These are phyloP conservation scores for Melinopterus prodromus DNA, from an alignment of 2,888 invertebrate species.

Conservation along the genomic window DNA sequence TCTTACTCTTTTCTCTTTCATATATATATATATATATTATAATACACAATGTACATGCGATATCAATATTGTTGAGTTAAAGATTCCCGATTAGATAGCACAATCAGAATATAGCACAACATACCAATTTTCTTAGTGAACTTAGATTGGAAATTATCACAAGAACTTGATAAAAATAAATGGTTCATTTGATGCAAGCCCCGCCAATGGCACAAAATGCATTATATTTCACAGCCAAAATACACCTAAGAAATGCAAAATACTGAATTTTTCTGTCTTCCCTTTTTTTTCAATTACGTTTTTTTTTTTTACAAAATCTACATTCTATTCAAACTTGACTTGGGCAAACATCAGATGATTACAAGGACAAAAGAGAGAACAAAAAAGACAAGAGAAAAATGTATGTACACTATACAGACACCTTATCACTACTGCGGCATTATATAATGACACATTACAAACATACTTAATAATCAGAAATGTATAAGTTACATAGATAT, in stretches of 20 bases:
- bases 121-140: slow-evolving; percentile 30
- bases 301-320: neutral
- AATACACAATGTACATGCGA: slow-evolving; percentile 38
- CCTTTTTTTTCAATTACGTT: slow-evolving; percentile 13
- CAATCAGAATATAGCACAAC: slow-evolving; percentile 32
- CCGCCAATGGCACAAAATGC: slow-evolving; percentile 58
- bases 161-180: slow-evolving; percentile 38
- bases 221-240: slow-evolving; percentile 60
- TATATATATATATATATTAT: slow-evolving; percentile 36
- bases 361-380: neutral
- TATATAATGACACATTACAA: slow-evolving; percentile 23
- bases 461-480: slow-evolving; percentile 12
- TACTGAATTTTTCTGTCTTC: slow-evolving; percentile 52
- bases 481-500: slow-evolving; percentile 24
- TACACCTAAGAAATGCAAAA: slow-evolving; percentile 51
- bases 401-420: slow-evolving; percentile 28
- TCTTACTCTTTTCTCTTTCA: slow-evolving; percentile 31
- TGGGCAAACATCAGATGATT: slow-evolving; percentile 17
- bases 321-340: slow-evolving; percentile 9
- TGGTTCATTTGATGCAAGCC: slow-evolving; percentile 29
- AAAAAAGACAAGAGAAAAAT: slow-evolving; percentile 18
- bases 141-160: slow-evolving; percentile 45
- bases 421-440: neutral
- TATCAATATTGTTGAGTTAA: slow-evolving; percentile 29
- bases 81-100: slow-evolving; percentile 8